A percentile compares a stretch with the other conserved stretches of the same genome.
Evolutionary conservation across 1,140 invertebrate species (phyloP).

Genomic region (Dreissena rostriformis): DNA sequence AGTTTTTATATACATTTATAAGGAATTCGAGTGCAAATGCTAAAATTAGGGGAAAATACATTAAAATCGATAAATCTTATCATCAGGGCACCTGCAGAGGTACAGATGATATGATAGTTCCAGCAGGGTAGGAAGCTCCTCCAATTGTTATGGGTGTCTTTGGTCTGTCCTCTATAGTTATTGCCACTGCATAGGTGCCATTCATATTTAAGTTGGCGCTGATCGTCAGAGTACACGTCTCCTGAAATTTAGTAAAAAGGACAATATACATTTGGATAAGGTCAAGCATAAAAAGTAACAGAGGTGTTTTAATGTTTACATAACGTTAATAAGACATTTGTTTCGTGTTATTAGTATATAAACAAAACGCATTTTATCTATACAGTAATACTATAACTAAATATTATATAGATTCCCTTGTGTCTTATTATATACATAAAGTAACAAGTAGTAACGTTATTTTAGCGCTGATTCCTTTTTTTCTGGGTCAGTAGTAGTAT

Average conservation of each 20-base stretch:
- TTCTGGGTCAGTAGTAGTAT: neutral
- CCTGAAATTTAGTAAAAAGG: neutral
- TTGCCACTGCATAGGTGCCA: slow-evolving; percentile 24
- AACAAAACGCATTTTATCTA: neutral
- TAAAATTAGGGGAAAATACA: neutral
- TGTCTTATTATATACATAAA: neutral
- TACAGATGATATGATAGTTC: slow-evolving; percentile 11
- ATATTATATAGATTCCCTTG: neutral
- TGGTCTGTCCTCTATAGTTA: slow-evolving; percentile 39
- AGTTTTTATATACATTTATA: neutral
- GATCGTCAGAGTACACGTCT: slow-evolving; percentile 8
- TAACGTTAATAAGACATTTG: neutral
- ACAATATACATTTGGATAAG: neutral
- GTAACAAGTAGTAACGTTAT: neutral
- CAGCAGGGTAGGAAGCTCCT: slow-evolving; percentile 1
- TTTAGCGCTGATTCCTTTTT: neutral
- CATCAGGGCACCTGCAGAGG: slow-evolving; percentile 20
- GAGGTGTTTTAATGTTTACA: neutral
- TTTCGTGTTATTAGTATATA: neutral
- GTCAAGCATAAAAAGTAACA: neutral
- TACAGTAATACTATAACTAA: neutral
- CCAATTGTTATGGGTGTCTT: neutral
- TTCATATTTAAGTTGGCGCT: neutral
- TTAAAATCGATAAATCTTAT: neutral
- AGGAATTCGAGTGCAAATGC: neutral